phyloP scores from a whole-genome alignment of 1,140 invertebrate species.

The Lucilia cuprina region DNA sequence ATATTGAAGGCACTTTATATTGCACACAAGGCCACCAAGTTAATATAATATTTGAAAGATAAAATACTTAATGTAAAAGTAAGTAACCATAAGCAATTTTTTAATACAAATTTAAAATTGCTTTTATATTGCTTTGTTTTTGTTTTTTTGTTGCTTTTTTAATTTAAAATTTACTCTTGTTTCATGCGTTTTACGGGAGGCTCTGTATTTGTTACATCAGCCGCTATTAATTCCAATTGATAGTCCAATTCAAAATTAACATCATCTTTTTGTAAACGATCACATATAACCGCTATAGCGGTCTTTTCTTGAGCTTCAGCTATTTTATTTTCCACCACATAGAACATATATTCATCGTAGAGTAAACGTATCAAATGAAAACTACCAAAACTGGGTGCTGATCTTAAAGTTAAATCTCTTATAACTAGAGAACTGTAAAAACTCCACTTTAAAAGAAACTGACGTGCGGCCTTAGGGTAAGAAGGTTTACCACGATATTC shows the following conservation, averaged over 20 bases:
- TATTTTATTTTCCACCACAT: constrained; percentile 96
- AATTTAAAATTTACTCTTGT: constrained; percentile 50
- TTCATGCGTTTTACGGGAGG: constrained; percentile 57
- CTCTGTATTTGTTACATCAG: constrained; percentile 36
- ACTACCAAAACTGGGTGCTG: constrained; percentile 97
- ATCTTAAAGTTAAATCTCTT: constrained; percentile 90
- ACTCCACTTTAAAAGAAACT: constrained; percentile 98
- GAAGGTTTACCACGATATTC: constrained; percentile 84
- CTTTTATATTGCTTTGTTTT: not conserved
- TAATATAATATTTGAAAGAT: not conserved
- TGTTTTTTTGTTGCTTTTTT: not conserved
- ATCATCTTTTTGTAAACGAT: constrained; percentile 55
- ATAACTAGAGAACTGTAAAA: constrained; percentile 99
- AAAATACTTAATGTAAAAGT: not conserved
- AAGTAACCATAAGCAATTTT: not conserved
- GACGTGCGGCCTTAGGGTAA: constrained; percentile 87
- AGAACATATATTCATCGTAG: constrained; percentile 99
- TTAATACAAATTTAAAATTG: not conserved
- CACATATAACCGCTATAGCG: constrained; percentile 89
- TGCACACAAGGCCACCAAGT: not conserved
- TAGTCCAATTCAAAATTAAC: constrained; percentile 60
- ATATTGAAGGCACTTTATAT: constrained; percentile 6
- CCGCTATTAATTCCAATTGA: constrained; percentile 55
- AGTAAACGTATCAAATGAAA: constrained; percentile 97
- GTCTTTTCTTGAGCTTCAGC: constrained; percentile 89